These are phyloP conservation scores for Herminia tarsipennalis DNA, from an alignment of 2,888 invertebrate genomes.

Conservation along the genomic window DNA sequence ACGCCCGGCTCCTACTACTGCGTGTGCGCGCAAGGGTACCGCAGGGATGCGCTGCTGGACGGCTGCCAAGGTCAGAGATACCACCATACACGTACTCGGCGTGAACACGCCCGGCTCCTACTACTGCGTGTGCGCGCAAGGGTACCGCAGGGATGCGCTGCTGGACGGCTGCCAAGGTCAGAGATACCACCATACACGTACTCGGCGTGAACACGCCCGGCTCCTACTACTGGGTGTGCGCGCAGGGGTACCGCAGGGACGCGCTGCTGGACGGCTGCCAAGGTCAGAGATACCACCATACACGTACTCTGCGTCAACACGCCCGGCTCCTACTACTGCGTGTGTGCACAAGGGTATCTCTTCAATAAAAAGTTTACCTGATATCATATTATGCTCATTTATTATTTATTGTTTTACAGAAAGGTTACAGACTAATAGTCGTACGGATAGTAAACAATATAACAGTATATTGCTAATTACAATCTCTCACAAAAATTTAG, in stretches of 20 bases:
- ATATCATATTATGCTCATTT: too few relatives aligned
- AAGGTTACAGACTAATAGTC: too few relatives aligned
- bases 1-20: slow-evolving; percentile 97
- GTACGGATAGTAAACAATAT: too few relatives aligned
- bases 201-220: slow-evolving; percentile 95
- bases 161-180: slow-evolving; percentile 88
- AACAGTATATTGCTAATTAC: too few relatives aligned
- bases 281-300: too few relatives aligned
- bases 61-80: slow-evolving; percentile 88
- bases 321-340: slow-evolving; percentile 96
- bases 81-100: slow-evolving; percentile 92
- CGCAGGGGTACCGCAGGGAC: slow-evolving; percentile 88
- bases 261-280: slow-evolving; percentile 87
- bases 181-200: too few relatives aligned
- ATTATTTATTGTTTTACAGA: too few relatives aligned
- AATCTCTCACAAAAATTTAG: too few relatives aligned
- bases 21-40: slow-evolving; percentile 92
- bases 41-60: slow-evolving; percentile 83
- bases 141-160: slow-evolving; percentile 87
- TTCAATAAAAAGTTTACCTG: too few relatives aligned
- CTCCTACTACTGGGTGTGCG: slow-evolving; percentile 95
- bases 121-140: slow-evolving; percentile 93
- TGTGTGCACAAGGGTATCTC: slow-evolving; percentile 93
- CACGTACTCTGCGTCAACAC: slow-evolving; percentile 93
- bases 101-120: slow-evolving; percentile 96